Conservation (phyloP, 2,888 invertebrate species). For the Camptogramma bilineatum region DNA sequence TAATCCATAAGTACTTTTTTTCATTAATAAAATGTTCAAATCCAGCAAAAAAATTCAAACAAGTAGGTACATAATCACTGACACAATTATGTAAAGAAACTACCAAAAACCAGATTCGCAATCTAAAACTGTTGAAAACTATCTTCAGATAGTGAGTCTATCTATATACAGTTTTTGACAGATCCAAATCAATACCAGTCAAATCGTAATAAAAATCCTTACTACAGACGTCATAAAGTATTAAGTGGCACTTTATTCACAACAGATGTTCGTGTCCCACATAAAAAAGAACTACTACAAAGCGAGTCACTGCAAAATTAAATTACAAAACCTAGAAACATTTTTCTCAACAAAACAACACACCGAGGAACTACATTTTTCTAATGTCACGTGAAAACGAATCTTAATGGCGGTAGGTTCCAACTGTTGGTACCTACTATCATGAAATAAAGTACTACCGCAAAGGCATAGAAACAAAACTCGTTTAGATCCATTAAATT, state of each 20-base stretch:
- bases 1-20: too few species aligned
- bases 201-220: too few species aligned
- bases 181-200: too few species aligned
- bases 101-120: too few species aligned
- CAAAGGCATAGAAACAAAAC: conserved; percentile 19
- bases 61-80: too few species aligned
- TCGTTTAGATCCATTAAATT: not conserved
- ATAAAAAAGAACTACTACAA: conserved; percentile 4
- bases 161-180: too few species aligned
- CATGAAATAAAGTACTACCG: conserved; percentile 32
- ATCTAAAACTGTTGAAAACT: too few species aligned
- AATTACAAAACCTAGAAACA: conserved; percentile 28
- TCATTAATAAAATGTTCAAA: too few species aligned
- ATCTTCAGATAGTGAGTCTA: too few species aligned
- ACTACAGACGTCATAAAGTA: too few species aligned
- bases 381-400: conserved; percentile 55
- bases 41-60: too few species aligned
- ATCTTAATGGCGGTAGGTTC: conserved; percentile 48
- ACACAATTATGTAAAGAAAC: too few species aligned
- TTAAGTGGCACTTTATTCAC: not conserved
- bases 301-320: conserved; percentile 22
- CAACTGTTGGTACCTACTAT: not conserved
- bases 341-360: conserved; percentile 35
- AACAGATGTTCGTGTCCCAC: not conserved
- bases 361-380: conserved; percentile 50